Percentiles rank a stretch among this genome's conserved stretches.
These are phyloP conservation scores for Morone chrysops DNA, from an alignment of 2,113 vertebrate genomes.

Conservation along the genomic window DNA sequence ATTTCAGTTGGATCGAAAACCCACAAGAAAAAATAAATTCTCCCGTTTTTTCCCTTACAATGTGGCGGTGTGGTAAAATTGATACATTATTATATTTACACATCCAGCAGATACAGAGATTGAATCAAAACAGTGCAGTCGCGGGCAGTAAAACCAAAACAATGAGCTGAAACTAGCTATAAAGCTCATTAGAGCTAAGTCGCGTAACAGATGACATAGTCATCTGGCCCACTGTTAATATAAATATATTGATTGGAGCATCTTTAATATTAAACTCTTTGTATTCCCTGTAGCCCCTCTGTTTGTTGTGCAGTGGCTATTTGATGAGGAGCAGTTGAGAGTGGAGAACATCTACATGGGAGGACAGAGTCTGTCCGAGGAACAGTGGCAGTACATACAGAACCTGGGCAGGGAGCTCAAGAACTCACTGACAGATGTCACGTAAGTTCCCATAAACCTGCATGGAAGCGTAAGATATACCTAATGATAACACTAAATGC, in stretches of 20 bases:
- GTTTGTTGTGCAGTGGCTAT: conserved; percentile 89
- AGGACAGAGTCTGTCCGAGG: conserved; percentile 82
- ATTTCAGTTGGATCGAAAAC: neutral
- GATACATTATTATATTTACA: too few relatives aligned
- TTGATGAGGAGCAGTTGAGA: conserved; percentile 88
- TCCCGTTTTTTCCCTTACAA: too few relatives aligned
- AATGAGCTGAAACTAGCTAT: neutral
- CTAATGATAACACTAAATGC: neutral
- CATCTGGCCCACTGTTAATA: neutral
- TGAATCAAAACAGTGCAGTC: neutral
- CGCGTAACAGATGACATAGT: neutral
- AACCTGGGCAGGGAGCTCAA: conserved; percentile 87
- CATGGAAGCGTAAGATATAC: neutral
- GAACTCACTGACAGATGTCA: conserved; percentile 85
- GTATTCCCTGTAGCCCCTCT: conserved; percentile 81
- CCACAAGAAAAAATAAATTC: neutral
- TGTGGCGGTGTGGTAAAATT: too few relatives aligned
- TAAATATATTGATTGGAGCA: neutral
- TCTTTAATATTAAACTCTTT: neutral
- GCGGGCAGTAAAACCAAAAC: neutral
- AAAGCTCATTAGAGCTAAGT: neutral
- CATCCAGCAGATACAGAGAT: too few relatives aligned
- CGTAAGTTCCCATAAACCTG: conserved; percentile 76
- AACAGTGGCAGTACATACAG: conserved; percentile 88
- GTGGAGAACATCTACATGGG: conserved; percentile 88